A percentile compares a stretch with the other conserved stretches of the same genome.
These are phyloP conservation scores for Aepyceros melampus DNA, from an alignment of 2,113 vertebrate genomes.

Conservation along the genomic window DNA sequence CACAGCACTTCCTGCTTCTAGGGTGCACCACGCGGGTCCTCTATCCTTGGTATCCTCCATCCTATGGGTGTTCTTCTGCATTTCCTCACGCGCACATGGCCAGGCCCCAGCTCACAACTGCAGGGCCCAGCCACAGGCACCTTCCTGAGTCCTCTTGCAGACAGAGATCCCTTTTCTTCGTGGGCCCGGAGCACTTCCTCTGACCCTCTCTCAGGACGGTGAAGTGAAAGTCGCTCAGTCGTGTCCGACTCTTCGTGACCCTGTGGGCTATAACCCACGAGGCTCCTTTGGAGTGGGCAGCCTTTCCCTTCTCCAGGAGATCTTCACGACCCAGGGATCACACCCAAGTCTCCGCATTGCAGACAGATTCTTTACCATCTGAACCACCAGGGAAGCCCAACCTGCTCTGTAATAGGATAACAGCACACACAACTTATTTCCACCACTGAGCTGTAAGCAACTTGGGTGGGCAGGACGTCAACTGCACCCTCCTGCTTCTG, in stretches of 20 bases:
- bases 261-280: not conserved
- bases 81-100: fast-evolving
- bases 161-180: fast-evolving
- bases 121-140: not conserved
- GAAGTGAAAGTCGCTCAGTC: not conserved
- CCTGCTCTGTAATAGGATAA: fast-evolving
- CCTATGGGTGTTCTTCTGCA: not conserved
- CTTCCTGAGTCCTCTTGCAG: fast-evolving
- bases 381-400: not conserved
- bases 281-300: not conserved
- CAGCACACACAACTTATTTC: fast-evolving
- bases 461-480: not conserved
- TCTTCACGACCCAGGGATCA: not conserved
- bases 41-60: not conserved
- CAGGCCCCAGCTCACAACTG: not conserved
- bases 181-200: not conserved
- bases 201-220: not conserved
- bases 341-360: not conserved
- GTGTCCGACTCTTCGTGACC: fast-evolving
- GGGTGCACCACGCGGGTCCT: not conserved
- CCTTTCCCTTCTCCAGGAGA: not conserved
- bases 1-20: fast-evolving
- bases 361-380: not conserved
- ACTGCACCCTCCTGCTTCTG: not conserved
- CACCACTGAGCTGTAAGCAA: not conserved